phyloP scores from a whole-genome alignment of 2,113 vertebrate genomes.

The Carassius gibelio region DNA sequence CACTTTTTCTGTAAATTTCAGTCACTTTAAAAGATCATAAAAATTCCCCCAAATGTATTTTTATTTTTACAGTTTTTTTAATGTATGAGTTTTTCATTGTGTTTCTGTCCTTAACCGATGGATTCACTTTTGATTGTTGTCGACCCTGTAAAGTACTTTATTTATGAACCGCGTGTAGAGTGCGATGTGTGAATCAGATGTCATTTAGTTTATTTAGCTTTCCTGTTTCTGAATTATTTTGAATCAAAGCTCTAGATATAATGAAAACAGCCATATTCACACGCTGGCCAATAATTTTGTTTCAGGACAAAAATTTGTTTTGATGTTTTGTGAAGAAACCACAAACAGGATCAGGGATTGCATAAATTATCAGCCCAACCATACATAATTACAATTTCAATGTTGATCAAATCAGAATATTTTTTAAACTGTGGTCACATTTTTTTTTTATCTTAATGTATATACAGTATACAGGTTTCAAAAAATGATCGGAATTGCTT shows the following conservation, averaged over 20 bases:
- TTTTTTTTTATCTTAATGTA: not conserved
- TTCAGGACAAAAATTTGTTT: not conserved
- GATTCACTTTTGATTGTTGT: constrained; percentile 65
- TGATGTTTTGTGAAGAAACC: constrained; percentile 10
- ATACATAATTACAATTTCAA: not conserved
- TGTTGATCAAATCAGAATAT: constrained; percentile 12
- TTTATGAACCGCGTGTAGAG: constrained; percentile 50
- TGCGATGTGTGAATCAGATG: constrained; percentile 32
- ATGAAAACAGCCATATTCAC: constrained; percentile 26
- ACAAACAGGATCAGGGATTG: constrained; percentile 27
- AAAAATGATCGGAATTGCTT: not conserved
- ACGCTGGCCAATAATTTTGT: not conserved
- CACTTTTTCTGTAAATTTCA: not conserved
- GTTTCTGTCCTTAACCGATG: constrained; percentile 18
- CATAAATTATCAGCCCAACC: constrained; percentile 34
- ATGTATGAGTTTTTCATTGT: constrained; percentile 39
- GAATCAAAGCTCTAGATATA: constrained; percentile 2
- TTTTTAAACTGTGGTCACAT: constrained; percentile 21
- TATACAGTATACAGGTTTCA: not conserved
- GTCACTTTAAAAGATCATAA: not conserved
- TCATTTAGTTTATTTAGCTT: constrained; percentile 14
- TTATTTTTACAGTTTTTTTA: not conserved
- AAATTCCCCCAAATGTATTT: not conserved
- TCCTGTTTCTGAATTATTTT: constrained; percentile 9
- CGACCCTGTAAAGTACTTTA: constrained; percentile 66